Percentiles rank a stretch among this genome's conserved stretches.
Evolutionary conservation across 2,797 vertebrate genomes (phyloP).

Genomic region (Coluber constrictor): DNA sequence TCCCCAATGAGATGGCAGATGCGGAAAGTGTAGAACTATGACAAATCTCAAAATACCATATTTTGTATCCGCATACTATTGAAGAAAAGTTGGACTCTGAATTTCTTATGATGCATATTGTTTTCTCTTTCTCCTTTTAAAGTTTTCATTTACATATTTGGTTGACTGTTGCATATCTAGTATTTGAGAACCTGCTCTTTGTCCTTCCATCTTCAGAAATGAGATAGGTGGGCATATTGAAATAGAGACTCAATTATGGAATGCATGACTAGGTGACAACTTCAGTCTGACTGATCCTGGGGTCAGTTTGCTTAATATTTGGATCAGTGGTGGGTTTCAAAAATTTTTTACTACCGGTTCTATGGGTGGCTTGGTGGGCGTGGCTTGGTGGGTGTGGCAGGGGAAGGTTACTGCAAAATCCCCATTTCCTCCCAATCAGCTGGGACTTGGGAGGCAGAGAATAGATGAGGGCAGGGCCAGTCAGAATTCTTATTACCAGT

Average conservation of each 20-base stretch:
- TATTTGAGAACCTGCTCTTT: background rate
- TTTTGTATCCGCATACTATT: background rate
- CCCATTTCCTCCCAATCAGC: no score
- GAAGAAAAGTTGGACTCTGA: background rate
- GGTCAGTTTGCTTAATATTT: background rate
- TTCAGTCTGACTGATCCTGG: background rate
- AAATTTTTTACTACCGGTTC: no score
- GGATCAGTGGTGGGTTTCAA: background rate
- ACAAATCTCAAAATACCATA: background rate
- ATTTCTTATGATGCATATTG: background rate
- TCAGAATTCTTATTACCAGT: no score
- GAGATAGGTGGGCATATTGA: background rate
- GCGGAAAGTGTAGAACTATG: background rate
- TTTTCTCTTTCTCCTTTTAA: background rate
- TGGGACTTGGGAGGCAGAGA: no score
- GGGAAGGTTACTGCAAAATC: no score
- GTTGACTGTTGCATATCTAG: background rate
- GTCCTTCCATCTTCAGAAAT: background rate
- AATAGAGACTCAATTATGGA: background rate
- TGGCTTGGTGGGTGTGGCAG: no score
- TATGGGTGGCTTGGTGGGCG: no score
- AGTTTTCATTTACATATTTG: background rate
- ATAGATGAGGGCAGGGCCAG: no score
- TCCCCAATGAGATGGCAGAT: background rate
- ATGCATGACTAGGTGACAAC: background rate